Percentiles rank a stretch among this genome's conserved stretches.
Conservation (phyloP, 1,140 invertebrate genomes). For the Episyrphus balteatus region DNA sequence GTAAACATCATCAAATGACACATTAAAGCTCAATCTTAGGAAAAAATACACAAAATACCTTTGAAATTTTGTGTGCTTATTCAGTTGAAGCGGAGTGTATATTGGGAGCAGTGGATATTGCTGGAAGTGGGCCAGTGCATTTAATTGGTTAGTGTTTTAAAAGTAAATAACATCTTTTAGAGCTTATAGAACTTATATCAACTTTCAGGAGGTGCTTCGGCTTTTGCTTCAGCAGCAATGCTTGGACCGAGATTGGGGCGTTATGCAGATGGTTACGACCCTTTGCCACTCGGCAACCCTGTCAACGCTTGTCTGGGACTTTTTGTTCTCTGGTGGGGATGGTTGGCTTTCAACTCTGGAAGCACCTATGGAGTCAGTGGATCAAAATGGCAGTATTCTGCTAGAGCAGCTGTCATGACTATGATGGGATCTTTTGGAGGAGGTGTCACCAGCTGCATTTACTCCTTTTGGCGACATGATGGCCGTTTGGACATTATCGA, state of each 20-base stretch:
- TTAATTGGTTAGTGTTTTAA: conserved; percentile 50
- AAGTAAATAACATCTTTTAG: too few species aligned
- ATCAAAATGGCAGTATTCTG: conserved; percentile 59
- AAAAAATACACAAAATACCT: too few species aligned
- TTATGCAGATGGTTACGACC: conserved; percentile 57
- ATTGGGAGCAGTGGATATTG: conserved; percentile 71
- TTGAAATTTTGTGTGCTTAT: too few species aligned
- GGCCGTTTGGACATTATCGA: conserved; percentile 63
- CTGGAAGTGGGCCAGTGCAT: conserved; percentile 78
- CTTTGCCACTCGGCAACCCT: conserved; percentile 67
- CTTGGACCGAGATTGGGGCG: conserved; percentile 70
- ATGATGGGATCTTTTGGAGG: conserved; percentile 76
- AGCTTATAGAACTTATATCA: too few species aligned
- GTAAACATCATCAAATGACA: too few species aligned
- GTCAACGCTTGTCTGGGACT: conserved; percentile 79
- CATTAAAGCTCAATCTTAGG: too few species aligned
- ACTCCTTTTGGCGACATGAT: conserved; percentile 51
- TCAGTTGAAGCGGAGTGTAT: too few species aligned
- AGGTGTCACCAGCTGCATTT: conserved; percentile 52
- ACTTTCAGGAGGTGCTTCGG: conserved; percentile 36
- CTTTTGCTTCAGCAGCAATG: conserved; percentile 77
- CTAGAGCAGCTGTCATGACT: conserved; percentile 71
- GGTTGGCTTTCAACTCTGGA: conserved; percentile 85
- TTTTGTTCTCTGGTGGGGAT: conserved; percentile 84
- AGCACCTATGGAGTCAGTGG: conserved; percentile 58